Base-by-base conservation (phyloP, 2,113 vertebrate species). In the Actenoides lindsayi region DNA sequence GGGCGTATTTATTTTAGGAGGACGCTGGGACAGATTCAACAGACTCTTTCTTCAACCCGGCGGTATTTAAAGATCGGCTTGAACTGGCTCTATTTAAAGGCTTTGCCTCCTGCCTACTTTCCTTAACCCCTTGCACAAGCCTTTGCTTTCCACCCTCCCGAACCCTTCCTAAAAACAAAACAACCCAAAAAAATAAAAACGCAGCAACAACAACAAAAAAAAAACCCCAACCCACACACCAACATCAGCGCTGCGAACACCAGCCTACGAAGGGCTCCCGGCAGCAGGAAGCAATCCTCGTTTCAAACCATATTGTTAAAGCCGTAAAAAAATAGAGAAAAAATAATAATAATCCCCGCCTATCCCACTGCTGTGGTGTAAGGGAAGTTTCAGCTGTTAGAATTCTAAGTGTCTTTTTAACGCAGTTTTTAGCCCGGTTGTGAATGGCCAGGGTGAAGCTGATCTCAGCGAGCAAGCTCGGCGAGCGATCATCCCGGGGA, bases 21-120 rank as follows among this genome's bases (percentile, higher is more conserved):
- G 74, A 87, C 28, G 16, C 59, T 93, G 93, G 86, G 93, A 92
- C 3, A 2, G 76, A 80, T 93, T 96, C 85, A 89, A 88, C 71
- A 90, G 86, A 46, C 91, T 73, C 93, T 94, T 92, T 90, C 89
- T 94, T 96, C 92, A 70, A 73, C 67, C 67, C 11, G 11, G 25
- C 7, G 6, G 89, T 94, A 92, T 88, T 90, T 90, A 91, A 79
- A 67, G 91, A 83, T 93, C 67, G 25, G 63, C 75, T 85, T 89
- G 77, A 89, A 87, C 89, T 7, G 44, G 91, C 91, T 85, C 92
- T 94, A 93, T 95, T 94, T 93, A 97, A 96, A 96, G 68, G 53
- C 42, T 83, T 92, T 0, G 50, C 81, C 87, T 96, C 83, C 92
- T 92, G 93, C 87, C 92, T 81, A 53, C 74, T 88, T 94, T 91